These are phyloP conservation scores for Zootoca vivipara DNA, from an alignment of 2,113 vertebrate species.

Conservation along the genomic window DNA sequence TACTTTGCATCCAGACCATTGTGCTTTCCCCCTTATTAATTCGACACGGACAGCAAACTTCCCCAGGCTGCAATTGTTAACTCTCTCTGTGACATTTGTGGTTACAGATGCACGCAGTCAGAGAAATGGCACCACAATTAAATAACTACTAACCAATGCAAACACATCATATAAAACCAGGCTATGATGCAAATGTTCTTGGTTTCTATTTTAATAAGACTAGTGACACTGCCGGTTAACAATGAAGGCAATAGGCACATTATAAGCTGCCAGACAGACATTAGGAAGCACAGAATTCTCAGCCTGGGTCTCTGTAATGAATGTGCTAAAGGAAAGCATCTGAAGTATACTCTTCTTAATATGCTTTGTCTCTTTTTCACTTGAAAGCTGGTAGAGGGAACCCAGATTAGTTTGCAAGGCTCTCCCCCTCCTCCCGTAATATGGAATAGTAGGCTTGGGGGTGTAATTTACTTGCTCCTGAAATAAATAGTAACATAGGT, in stretches of 20 bases:
- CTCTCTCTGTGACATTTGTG: slow-evolving; percentile 7
- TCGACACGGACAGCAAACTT: slow-evolving; percentile 21
- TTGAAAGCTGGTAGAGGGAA: slow-evolving; percentile 30
- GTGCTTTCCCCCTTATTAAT: background rate
- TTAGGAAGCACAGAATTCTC: slow-evolving; percentile 12
- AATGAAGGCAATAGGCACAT: slow-evolving; percentile 29
- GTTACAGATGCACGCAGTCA: slow-evolving; percentile 36
- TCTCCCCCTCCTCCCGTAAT: background rate
- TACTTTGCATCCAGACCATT: background rate
- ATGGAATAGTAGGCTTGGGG: background rate
- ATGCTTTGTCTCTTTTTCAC: slow-evolving; percentile 18
- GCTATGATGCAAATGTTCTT: slow-evolving; percentile 17
- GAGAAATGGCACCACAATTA: slow-evolving; percentile 21
- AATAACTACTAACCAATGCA: slow-evolving; percentile 37
- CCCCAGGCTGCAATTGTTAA: slow-evolving; percentile 7
- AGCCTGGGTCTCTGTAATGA: background rate
- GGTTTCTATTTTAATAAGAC: slow-evolving; percentile 46
- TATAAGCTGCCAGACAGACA: slow-evolving; percentile 34
- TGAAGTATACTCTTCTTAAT: background rate
- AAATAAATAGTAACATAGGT: background rate
- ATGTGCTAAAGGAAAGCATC: slow-evolving; percentile 6
- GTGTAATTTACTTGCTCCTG: background rate
- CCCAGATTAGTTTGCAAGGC: slow-evolving; percentile 15
- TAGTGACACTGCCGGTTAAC: slow-evolving; percentile 25
- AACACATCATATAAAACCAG: slow-evolving; percentile 13